Conservation (phyloP, 2,888 invertebrate species). For the Xanthorhoe designata region DNA sequence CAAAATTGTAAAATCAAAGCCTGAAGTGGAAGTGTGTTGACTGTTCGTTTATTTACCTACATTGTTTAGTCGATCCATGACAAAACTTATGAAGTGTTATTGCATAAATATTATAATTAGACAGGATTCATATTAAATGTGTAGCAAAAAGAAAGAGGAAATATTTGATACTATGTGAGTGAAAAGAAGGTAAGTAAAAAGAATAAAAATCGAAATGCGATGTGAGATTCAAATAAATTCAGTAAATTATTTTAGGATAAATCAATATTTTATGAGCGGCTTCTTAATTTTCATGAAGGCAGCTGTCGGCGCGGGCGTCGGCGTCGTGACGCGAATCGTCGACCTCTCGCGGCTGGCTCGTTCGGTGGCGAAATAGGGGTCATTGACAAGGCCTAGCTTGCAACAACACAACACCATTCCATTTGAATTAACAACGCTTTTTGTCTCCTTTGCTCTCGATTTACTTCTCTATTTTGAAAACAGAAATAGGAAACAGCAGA, state of each 20-base stretch:
- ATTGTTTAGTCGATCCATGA: too few species aligned
- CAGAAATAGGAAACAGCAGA: conserved; percentile 47
- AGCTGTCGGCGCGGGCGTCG: conserved; percentile 35
- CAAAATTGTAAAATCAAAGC: neutral
- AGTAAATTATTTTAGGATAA: conserved; percentile 22
- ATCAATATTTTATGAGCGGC: conserved; percentile 41
- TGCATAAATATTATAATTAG: neutral
- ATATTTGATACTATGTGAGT: neutral
- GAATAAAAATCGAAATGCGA: conserved; percentile 6
- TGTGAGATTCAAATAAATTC: conserved; percentile 18
- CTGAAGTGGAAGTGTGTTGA: neutral
- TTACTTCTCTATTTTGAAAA: conserved; percentile 46
- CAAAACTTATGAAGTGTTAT: too few species aligned
- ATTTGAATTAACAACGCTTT: conserved; percentile 58
- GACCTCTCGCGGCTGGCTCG: conserved; percentile 71
- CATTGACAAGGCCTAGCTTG: conserved; percentile 81
- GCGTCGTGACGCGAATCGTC: conserved; percentile 66
- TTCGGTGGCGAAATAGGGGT: conserved; percentile 80
- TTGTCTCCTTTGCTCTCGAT: conserved; percentile 47
- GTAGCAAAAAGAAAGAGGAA: neutral
- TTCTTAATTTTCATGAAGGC: conserved; percentile 41
- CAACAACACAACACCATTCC: conserved; percentile 64
- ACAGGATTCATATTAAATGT: neutral
- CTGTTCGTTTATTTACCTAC: too few species aligned
- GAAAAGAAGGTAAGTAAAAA: neutral